Evolutionary conservation across 1,140 invertebrate genomes (phyloP), one percentile per base, ranked within the genome.

Genomic region (Mercenaria mercenaria): DNA sequence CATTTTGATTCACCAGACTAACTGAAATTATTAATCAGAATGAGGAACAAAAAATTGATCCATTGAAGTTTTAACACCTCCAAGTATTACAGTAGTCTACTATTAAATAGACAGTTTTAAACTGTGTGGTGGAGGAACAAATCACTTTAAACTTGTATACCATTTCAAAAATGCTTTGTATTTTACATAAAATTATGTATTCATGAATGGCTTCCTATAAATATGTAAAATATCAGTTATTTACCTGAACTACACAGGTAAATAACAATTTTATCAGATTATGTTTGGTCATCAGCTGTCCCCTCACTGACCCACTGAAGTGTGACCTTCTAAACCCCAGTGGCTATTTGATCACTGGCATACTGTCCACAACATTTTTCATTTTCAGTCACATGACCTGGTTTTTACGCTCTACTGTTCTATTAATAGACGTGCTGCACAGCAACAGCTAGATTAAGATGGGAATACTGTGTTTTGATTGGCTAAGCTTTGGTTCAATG

Each of bases 391-490:
- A 83, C 56, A 32, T 83, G 80, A 82, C 81, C 50, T 43, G 67
- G 81, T 83, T 89, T 83, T 89, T 74, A 56, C 59, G 39, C 80
- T 76, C 43, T 47, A 39, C 64, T 76, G 79, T 83, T 47, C 88
- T 89, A 89, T 89, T 50, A 83, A 83, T 89, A 89, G 88, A 74
- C n/a, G 41, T 43, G 69, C 80, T 83, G 88, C 88, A 89, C 88
- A 89, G 88, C 88, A 89, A 89, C 88, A 89, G 80, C 64, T 84
- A 89, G 69, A 64, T 76, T 82, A 89, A 64, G 69, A 82, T 77
- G 81, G n/a, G 43, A 76, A 83, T 83, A 76, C 88, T 59, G 29
- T 15, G 15, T 52, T 83, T 52, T 89, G 80, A 89, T 89, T 89
- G 88, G 88, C 52, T 61, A 34, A 77, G 67, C 69, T 76, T 69